Base-by-base conservation (phyloP, 2,113 vertebrate species). In the Dinomys branickii region DNA sequence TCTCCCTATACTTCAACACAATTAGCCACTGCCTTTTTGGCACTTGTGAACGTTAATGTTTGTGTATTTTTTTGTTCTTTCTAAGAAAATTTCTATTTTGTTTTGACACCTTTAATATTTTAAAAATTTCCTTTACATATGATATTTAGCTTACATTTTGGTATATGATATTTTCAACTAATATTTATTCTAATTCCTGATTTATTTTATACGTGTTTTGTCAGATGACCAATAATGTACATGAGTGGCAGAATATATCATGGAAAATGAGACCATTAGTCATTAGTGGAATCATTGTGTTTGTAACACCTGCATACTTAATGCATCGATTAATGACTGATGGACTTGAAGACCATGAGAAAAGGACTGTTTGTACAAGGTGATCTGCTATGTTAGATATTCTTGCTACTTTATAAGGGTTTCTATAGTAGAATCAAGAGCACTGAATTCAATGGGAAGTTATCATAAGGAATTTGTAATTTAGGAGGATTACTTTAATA, bases 151-250 rank as follows among this genome's bases (percentile, higher is more conserved):
- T 71, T 90, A 47, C 3, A 33, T 54, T 47, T 59, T 92, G 2
- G 0, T 1, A 26, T 35, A n/a, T 59, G 3, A 52, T 52, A 52
- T 73, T 58, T 52, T 82, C 20, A 90, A 80, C 65, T 77, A 65
- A 30, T 59, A 88, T n/a, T 59, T 61, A 22, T 65, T 92, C 63
- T 5, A 35, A 38, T 87, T 63, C 12, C 65, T 59, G 19, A n/a
- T 33, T 94, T 85, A 3, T 50, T 88, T 91, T 96, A 16, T 75
- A 17, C 56, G 11, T 88, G 14, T 61, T 19, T 69, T 85, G 3
- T 38, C 44, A 14, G 30, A 58, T 69, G 33, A 91, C 50, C 7
- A 24, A n/a, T 35, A 28, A 47, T 54, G n/a, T 13, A n/a, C 3
- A 50, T 33, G 3, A 3, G 81, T n/a, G 38, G 7, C 3, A 16